A percentile compares a stretch with the other conserved stretches of the same genome.
phyloP scores from a whole-genome alignment of 2,888 invertebrate genomes.

The Pycnomerus fuliginosus region DNA sequence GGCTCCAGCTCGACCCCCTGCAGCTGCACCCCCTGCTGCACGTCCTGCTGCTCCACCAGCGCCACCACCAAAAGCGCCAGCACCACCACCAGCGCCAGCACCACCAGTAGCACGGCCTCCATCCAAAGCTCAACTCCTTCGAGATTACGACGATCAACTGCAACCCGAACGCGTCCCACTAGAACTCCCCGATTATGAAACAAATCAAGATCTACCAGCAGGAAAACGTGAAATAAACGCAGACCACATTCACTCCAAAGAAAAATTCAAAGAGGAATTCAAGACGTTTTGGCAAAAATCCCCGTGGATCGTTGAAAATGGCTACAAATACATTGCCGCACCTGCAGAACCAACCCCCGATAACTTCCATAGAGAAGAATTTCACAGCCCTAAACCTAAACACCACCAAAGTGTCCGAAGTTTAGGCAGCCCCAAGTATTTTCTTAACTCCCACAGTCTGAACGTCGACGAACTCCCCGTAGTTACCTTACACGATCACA shows the following conservation, averaged over 20 bases:
- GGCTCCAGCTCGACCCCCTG: constrained; percentile 29
- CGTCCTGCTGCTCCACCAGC: constrained; percentile 32
- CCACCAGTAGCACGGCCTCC: constrained; percentile 22
- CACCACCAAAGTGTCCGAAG: constrained; percentile 29
- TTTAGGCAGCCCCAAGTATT: constrained; percentile 16
- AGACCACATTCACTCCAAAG: constrained; percentile 25
- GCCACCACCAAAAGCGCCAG: constrained; percentile 40
- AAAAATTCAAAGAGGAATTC: constrained; percentile 35
- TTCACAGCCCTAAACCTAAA: constrained; percentile 26
- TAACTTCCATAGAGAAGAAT: constrained; percentile 26
- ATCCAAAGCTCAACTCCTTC: constrained; percentile 19
- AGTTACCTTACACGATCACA: constrained; percentile 4
- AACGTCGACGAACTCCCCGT: constrained; percentile 6
- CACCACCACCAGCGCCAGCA: constrained; percentile 25
- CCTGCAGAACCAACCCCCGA: constrained; percentile 22
- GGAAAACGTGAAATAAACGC: constrained; percentile 23
- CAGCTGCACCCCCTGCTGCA: constrained; percentile 26
- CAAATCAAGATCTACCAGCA: constrained; percentile 24
- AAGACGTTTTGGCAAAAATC: constrained; percentile 36
- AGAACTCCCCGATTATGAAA: constrained; percentile 38
- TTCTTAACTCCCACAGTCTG: constrained; percentile 8
- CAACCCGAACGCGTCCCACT: constrained; percentile 32
- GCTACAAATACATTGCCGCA: constrained; percentile 40
- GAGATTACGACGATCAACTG: constrained; percentile 26
- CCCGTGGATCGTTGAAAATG: constrained; percentile 32